These are phyloP conservation scores for Tenrec ecaudatus DNA, from an alignment of 2,113 vertebrate genomes.

Conservation along the genomic window DNA sequence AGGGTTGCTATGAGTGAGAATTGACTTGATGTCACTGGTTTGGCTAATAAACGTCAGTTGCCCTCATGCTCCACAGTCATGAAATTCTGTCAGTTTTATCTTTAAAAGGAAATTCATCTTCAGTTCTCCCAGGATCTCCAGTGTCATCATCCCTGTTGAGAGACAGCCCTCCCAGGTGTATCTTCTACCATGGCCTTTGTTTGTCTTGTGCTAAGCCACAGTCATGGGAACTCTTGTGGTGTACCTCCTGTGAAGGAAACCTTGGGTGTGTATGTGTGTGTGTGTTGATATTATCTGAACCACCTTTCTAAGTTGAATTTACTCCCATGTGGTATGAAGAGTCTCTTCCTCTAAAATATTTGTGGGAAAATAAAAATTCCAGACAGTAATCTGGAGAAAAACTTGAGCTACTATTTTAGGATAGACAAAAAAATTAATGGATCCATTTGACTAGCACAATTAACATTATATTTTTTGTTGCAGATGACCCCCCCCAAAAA, in stretches of 20 bases:
- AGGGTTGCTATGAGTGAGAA: no score
- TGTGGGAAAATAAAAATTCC: constrained; percentile 32
- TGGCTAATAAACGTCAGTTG: no score
- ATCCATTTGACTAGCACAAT: neutral
- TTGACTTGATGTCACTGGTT: no score
- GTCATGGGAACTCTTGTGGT: neutral
- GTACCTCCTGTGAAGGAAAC: neutral
- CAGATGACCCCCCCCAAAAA: neutral
- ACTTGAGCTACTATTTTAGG: constrained; percentile 40
- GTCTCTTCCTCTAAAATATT: neutral
- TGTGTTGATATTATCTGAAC: neutral
- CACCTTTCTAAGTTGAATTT: constrained; percentile 9
- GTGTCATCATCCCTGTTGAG: neutral
- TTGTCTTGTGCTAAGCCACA: neutral
- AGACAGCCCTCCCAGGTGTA: neutral
- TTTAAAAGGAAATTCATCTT: constrained; percentile 4
- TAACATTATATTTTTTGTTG: neutral
- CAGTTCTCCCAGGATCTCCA: neutral
- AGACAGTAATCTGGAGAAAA: constrained; percentile 29
- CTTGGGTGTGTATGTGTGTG: no score
- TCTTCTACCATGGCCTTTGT: neutral
- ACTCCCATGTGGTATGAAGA: neutral
- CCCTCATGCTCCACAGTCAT: neutral
- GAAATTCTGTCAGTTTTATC: constrained; percentile 12
- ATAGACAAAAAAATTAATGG: constrained; percentile 10